A percentile compares a stretch with the other conserved stretches of the same genome.
Conservation (phyloP, 2,888 invertebrate species). For the Drosophila ezoana region DNA sequence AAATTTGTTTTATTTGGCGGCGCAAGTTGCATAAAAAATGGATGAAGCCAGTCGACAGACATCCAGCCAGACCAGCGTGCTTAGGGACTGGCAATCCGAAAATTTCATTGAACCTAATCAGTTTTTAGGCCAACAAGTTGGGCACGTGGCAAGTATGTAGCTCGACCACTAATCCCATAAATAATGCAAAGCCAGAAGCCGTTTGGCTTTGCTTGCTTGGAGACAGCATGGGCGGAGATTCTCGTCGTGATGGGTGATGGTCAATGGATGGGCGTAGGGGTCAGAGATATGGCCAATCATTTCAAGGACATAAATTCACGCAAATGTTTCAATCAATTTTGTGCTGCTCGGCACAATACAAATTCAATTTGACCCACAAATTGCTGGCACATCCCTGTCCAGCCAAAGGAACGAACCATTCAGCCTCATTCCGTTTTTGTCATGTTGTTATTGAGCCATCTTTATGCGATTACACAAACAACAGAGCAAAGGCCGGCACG, state of each 20-base stretch:
- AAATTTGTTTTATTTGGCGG: conserved; percentile 75
- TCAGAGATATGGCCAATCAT: conserved; percentile 71
- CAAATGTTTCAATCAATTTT: conserved; percentile 79
- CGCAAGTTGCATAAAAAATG: conserved; percentile 69
- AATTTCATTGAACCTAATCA: conserved; percentile 78
- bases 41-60: conserved; percentile 45
- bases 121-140: conserved; percentile 73
- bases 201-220: conserved; percentile 24
- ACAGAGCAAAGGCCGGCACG: conserved; percentile 30
- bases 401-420: conserved; percentile 32
- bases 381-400: conserved; percentile 60
- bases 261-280: conserved; percentile 7
- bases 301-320: conserved; percentile 79
- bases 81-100: conserved; percentile 25
- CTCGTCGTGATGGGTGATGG: conserved; percentile 14
- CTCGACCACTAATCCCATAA: conserved; percentile 74
- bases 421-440: conserved; percentile 38
- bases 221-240: background rate
- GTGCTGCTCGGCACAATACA: conserved; percentile 72
- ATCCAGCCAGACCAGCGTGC: conserved; percentile 3
- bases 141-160: conserved; percentile 66
- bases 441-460: conserved; percentile 77
- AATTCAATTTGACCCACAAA: conserved; percentile 80
- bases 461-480: conserved; percentile 76
- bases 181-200: conserved; percentile 64